Evolutionary conservation across 2,113 vertebrate species (phyloP).

Genomic region (Cavia aperea): DNA sequence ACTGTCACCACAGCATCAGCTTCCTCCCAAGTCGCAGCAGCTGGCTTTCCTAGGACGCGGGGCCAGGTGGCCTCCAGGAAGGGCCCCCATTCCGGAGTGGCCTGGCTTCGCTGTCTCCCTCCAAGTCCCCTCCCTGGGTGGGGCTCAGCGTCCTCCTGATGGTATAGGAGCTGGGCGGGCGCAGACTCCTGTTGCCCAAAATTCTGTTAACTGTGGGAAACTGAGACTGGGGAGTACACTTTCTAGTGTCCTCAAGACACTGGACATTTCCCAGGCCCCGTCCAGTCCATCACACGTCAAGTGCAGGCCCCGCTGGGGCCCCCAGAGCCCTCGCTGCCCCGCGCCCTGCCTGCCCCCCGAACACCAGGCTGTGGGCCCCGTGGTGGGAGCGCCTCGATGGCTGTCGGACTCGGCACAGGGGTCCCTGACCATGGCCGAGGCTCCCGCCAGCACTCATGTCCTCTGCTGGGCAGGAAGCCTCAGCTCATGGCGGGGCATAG

Average conservation of each 20-base stretch:
- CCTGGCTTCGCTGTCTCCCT: accelerated
- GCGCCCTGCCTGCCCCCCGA: too few species aligned
- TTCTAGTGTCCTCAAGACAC: neutral
- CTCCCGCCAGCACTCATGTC: too few species aligned
- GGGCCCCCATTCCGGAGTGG: accelerated
- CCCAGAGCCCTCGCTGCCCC: neutral
- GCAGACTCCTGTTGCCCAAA: neutral
- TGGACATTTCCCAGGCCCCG: neutral
- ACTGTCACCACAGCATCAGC: too few species aligned
- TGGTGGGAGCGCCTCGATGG: neutral
- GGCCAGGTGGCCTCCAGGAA: neutral
- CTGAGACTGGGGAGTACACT: neutral
- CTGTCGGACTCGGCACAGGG: too few species aligned
- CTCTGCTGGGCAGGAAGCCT: neutral
- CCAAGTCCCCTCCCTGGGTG: neutral
- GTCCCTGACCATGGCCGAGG: accelerated
- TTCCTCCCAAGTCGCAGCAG: accelerated
- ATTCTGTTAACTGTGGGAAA: too few species aligned
- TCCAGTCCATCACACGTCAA: neutral
- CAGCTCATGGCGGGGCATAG: neutral
- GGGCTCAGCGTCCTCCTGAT: neutral
- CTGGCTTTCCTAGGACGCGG: neutral
- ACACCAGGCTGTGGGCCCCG: too few species aligned
- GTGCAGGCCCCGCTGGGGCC: neutral
- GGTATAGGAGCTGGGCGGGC: too few species aligned